Evolutionary conservation across 2,888 invertebrate genomes (phyloP), one percentile per base, ranked within the genome.

Genomic region (Nebria brevicollis): DNA sequence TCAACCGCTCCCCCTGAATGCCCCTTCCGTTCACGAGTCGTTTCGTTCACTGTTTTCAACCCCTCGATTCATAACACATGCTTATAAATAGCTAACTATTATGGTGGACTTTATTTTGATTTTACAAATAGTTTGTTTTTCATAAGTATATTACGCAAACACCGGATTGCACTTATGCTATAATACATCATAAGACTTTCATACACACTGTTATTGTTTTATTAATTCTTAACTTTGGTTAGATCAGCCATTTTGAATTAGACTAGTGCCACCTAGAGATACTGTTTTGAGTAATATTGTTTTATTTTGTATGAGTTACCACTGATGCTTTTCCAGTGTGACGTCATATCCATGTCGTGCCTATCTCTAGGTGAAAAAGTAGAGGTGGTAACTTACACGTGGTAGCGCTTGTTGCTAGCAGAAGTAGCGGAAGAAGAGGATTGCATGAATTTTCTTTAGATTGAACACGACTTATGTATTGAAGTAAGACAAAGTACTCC

Each of bases 281-380:
- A 54, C 8, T 54, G 8, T 54, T 7, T 54, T 54, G 54, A 11
- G 13, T 54, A 2, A 8, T 11, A 7, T 54, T 7, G 54, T 13
- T 8, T 8, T 13, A 11, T 54, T 54, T 54, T 8, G 54, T 13
- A 54, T 8, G 54, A 54, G 54, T 54, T 13, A 13, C 70, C 25
- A 34, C 70, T 70, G 25, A 70, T 70, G 0, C 11, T 25, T 13
- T 5, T 68, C 25, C 68, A 68, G 11, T 70, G 25, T 70, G 70
- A 70, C 70, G 70, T 70, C 70, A 70, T 70, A 25, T 26, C 70
- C 5, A 70, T 70, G 70, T 70, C 25, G 70, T 25, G 70, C 7
- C 26, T 70, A 34, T 70, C 4, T 34, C 68, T 68, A 15, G 25
- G 15, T 68, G 68, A 68, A 15, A 65, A 54, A 54, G 54, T 54